Percentiles rank a stretch among this genome's conserved stretches.
Conservation (phyloP, 2,888 invertebrate species). For the Selenia dentaria region DNA sequence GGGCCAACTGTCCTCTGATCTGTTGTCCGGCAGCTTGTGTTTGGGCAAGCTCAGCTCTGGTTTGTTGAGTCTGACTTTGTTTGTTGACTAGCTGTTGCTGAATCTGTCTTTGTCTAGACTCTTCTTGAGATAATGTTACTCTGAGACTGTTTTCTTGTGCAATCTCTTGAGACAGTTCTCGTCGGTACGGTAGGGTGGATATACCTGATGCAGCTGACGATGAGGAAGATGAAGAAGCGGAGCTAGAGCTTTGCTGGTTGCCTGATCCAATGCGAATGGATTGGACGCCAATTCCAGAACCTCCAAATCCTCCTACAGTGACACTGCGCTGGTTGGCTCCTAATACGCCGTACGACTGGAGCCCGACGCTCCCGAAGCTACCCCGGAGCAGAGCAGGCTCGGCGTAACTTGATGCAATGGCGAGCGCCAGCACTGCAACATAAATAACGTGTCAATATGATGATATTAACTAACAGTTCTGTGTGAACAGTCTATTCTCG, state of each 20-base stretch:
- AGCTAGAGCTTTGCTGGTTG: background rate
- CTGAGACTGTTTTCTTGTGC: background rate
- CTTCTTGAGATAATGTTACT: background rate
- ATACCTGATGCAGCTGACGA: background rate
- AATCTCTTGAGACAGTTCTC: background rate
- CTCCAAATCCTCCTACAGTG: too few species aligned
- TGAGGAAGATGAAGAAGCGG: background rate
- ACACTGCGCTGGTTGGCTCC: too few species aligned
- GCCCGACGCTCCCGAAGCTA: background rate
- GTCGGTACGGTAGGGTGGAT: background rate
- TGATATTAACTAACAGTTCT: too few species aligned
- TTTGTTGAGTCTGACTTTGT: background rate
- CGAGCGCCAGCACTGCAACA: conserved; percentile 1
- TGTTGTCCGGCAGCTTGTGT: background rate
- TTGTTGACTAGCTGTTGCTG: background rate
- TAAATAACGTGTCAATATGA: too few species aligned
- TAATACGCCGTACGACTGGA: background rate
- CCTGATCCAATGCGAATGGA: background rate
- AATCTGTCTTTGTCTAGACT: background rate
- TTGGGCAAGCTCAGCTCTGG: background rate
- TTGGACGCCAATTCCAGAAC: too few species aligned
- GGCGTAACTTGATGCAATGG: background rate
- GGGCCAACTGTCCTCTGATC: background rate
- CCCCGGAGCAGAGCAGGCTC: background rate
- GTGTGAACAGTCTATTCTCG: too few species aligned